Evolutionary conservation across 2,888 invertebrate species (phyloP), one percentile per base, ranked within the genome.

Genomic region (Drosophila robusta): DNA sequence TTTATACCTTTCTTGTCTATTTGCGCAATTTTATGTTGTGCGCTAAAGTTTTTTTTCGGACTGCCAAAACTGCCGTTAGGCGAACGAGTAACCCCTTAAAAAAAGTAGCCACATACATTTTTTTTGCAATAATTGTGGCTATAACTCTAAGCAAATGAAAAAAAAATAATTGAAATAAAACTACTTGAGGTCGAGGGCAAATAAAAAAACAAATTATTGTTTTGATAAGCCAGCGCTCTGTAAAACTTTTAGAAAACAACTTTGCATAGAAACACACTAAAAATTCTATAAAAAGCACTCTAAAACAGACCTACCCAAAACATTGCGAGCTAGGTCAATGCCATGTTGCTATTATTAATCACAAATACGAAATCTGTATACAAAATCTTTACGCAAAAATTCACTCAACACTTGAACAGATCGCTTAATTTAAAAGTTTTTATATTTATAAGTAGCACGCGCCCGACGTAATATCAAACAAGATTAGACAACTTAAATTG

Each of bases 11-110:
- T 3, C 16, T 42, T 71, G 66, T 55, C 39, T 38, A 41, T 79
- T 70, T 82, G 57, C 84, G 75, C 65, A 70, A 82, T 68, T 74
- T 70, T 63, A 75, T 78, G 75, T 65, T 80, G 85, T 74, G 63
- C 51, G 58, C 68, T 70, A 78, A 69, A 70, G 49, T 72, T 76
- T 9, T 38, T 41, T 24, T 34, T 47, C 14, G 6, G 38, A 32
- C 55, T 75, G 36, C 34, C 55, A 39, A 71, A 75, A 81, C 72
- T 61, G 61, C 88, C 86, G 88, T 87, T 82, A 85, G 70, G 26
- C 49, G 52, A 64, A 62, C 67, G 38, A 44, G 62, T 44, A 54
- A 57, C 51, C 50, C 41, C 80, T 68, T 54, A 36, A 34, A 34
- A 70, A 51, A 68, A 75, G 51, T 22, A 46, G 50, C 46, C 54